Evolutionary conservation across 2,797 vertebrate species (phyloP).

Genomic region (Eulemur rubriventer): DNA sequence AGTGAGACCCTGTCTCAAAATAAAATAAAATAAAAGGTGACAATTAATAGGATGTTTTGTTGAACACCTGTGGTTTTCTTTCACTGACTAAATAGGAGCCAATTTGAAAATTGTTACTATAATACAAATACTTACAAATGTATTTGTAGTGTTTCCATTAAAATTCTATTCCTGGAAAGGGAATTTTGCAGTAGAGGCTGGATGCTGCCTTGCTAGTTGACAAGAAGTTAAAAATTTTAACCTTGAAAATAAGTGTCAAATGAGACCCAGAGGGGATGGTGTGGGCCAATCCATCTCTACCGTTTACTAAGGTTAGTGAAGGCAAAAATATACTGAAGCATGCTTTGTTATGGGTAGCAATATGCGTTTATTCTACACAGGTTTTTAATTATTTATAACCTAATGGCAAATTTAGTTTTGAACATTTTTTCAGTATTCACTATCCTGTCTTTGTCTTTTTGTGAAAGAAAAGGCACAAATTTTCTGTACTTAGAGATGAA

Average conservation of each 20-base stretch:
- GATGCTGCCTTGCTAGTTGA: background rate
- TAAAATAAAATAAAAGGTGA: no score
- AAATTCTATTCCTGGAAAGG: background rate
- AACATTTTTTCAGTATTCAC: background rate
- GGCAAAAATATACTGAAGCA: background rate
- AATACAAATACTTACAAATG: background rate
- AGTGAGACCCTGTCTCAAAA: no score
- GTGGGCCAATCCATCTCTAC: background rate
- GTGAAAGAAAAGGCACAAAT: background rate
- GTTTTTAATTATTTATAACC: background rate
- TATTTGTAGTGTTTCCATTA: background rate
- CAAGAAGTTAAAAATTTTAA: background rate
- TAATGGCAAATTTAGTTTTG: background rate
- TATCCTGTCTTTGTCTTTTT: background rate
- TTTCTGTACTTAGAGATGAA: background rate
- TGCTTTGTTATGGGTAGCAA: background rate
- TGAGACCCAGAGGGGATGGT: background rate
- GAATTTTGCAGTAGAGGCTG: background rate
- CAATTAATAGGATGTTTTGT: background rate
- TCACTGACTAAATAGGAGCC: background rate
- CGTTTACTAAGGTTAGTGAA: background rate
- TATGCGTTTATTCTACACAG: background rate
- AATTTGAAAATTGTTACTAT: background rate
- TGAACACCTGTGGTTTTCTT: background rate
- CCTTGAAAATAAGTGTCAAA: background rate